Conservation (phyloP, 2,888 invertebrate species). For the Tromatobia lineatoria region DNA sequence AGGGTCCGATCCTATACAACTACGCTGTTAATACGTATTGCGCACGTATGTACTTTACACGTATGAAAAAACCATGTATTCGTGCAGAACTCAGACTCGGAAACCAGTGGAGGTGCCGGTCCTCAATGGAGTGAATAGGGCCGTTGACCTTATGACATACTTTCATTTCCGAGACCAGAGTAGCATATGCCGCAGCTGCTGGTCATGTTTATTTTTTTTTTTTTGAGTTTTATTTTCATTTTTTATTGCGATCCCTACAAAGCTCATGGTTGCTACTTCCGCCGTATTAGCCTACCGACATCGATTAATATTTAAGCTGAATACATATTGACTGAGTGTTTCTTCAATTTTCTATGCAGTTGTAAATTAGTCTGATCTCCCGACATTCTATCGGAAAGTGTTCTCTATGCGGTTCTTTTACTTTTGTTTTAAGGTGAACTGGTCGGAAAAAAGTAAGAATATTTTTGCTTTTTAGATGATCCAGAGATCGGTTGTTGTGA, state of each 20-base stretch:
- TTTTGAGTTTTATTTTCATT: no score
- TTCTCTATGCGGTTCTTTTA: no score
- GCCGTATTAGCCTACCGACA: background rate
- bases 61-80: constrained; percentile 8
- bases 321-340: background rate
- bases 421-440: no score
- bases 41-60: background rate
- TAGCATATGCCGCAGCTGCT: constrained; percentile 42
- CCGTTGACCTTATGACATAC: constrained; percentile 80
- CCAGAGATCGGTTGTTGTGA: no score
- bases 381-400: background rate
- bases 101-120: constrained; percentile 41
- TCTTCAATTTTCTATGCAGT: background rate
- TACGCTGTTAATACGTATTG: constrained; percentile 20
- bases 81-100: constrained; percentile 10
- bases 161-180: constrained; percentile 74
- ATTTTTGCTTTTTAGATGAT: no score
- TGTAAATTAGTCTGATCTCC: background rate
- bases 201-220: constrained; percentile 45
- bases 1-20: constrained; percentile 22
- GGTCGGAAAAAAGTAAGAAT: no score
- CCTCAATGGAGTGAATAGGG: constrained; percentile 67
- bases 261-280: background rate
- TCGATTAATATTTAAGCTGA: background rate
- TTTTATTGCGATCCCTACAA: constrained; percentile 13